These are phyloP conservation scores for Urophycis tenuis DNA, from an alignment of 2,797 vertebrate genomes.

Conservation along the genomic window DNA sequence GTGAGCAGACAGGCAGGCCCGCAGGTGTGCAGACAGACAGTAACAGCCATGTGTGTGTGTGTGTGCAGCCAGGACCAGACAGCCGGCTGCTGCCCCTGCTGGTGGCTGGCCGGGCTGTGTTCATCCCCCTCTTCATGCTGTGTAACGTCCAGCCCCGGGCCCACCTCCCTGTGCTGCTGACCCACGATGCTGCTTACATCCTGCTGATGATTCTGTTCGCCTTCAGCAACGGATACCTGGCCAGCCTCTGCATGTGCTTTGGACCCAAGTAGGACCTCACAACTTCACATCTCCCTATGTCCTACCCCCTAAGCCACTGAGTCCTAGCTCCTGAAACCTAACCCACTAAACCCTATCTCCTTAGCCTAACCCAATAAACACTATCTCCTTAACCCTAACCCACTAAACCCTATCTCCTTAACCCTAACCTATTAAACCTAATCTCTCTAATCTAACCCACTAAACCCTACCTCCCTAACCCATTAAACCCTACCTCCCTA, in stretches of 20 bases:
- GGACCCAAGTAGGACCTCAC: conserved; percentile 76
- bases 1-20: not conserved
- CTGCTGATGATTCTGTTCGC: conserved; percentile 81
- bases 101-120: conserved; percentile 72
- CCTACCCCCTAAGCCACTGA: not conserved
- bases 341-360: not conserved
- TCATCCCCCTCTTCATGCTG: conserved; percentile 85
- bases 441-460: too few relatives aligned
- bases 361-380: not conserved
- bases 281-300: not conserved
- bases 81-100: conserved; percentile 71
- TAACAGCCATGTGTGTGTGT: not conserved
- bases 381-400: not conserved
- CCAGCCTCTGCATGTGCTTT: conserved; percentile 90
- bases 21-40: not conserved
- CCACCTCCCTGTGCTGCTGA: conserved; percentile 69
- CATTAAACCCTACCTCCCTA: too few relatives aligned
- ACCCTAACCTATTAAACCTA: too few relatives aligned
- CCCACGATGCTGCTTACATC: conserved; percentile 81
- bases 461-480: too few relatives aligned
- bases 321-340: not conserved
- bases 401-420: too few relatives aligned
- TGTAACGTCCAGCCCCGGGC: conserved; percentile 76
- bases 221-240: conserved; percentile 86
- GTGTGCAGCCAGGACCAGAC: conserved; percentile 71